Evolutionary conservation across 2,113 vertebrate species (phyloP).

Genomic region (Lagopus leucura): DNA sequence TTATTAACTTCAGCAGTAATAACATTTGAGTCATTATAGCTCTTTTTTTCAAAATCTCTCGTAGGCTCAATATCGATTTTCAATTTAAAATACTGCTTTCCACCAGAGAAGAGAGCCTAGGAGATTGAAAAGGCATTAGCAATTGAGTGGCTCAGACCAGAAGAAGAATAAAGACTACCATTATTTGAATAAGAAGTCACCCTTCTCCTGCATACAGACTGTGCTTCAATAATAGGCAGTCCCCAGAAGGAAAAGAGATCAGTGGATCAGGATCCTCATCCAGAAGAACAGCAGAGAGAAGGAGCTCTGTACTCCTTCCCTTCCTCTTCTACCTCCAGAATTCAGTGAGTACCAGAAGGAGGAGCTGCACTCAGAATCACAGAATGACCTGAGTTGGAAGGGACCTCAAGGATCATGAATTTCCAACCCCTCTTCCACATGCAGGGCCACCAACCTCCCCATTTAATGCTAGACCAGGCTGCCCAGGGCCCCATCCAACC

Average conservation of each 20-base stretch:
- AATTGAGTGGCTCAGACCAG: not conserved
- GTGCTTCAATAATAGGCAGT: not conserved
- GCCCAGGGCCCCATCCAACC: no score
- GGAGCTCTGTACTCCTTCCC: not conserved
- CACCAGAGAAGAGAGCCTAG: not conserved
- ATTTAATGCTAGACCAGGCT: no score
- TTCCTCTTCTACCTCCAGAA: not conserved
- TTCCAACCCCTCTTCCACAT: no score
- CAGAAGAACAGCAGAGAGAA: not conserved
- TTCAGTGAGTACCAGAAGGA: not conserved
- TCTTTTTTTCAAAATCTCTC: not conserved
- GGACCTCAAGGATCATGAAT: no score
- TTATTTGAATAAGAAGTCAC: not conserved
- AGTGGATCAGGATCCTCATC: fast-evolving
- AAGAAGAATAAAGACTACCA: not conserved
- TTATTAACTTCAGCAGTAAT: not conserved
- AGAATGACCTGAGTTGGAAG: no score
- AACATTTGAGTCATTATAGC: not conserved
- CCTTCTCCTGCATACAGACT: not conserved
- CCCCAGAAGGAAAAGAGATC: not conserved
- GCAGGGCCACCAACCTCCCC: no score
- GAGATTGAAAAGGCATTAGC: not conserved
- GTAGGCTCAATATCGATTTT: not conserved
- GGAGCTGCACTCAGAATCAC: not conserved
- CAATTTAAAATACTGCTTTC: not conserved